Conservation (phyloP, 2,113 vertebrate genomes). For the Carlito syrichta region DNA sequence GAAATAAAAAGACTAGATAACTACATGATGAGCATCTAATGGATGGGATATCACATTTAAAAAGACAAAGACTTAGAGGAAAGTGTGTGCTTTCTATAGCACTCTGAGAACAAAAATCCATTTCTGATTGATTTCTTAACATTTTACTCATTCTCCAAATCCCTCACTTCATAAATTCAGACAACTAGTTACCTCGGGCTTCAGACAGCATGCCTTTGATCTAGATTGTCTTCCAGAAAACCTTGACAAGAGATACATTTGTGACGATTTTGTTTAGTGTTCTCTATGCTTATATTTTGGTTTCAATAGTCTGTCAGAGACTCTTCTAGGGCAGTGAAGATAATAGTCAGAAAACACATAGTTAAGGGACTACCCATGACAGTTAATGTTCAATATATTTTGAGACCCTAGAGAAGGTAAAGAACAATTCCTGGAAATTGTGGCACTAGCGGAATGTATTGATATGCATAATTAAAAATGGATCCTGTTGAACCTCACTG, state of each 20-base stretch:
- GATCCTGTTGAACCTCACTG: background rate
- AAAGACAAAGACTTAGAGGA: background rate
- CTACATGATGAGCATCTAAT: background rate
- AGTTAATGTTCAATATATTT: background rate
- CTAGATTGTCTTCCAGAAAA: constrained; percentile 55
- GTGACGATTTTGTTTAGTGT: constrained; percentile 45
- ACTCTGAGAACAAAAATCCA: constrained; percentile 38
- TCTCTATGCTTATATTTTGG: constrained; percentile 11
- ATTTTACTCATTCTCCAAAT: accelerated
- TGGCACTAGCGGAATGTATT: background rate
- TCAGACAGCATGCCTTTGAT: background rate
- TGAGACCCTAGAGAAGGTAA: background rate
- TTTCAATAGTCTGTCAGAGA: constrained; percentile 25
- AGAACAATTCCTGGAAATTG: background rate
- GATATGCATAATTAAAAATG: background rate
- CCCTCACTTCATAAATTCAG: background rate
- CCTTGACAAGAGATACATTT: constrained; percentile 35
- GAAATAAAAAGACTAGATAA: background rate
- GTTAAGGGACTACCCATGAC: background rate
- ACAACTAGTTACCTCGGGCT: background rate
- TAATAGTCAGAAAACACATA: background rate
- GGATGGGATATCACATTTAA: background rate
- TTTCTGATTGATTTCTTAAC: background rate
- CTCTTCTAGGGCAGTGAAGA: background rate
- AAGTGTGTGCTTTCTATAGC: background rate